Base-by-base conservation (phyloP, 2,797 vertebrate genomes). In the Brachyalestes nurse region DNA sequence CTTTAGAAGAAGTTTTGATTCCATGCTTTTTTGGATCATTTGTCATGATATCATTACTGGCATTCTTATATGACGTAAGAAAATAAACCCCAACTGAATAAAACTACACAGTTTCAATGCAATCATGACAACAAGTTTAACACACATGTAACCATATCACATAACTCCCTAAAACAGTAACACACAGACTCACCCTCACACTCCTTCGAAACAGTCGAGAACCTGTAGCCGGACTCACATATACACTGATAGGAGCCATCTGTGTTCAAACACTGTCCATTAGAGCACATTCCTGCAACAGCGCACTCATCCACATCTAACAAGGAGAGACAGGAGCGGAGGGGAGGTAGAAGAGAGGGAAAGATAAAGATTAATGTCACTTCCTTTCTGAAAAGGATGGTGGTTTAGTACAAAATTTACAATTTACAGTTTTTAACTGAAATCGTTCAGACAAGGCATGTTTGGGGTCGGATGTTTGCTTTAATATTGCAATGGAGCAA, bases 221-320 rank as follows among this genome's bases (percentile, higher is more conserved):
- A 83, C 0, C 92, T 90, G 87, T 97, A 99, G 42, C 98, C 98
- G 4, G 85, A 92, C 34, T 96, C 94, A 53, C 97, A 99, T 55
- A 95, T 80, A 83, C 98, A 99, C 62, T 92, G 81, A 86, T 96
- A 99, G 75, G 95, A 97, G 1, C 97, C 97, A 0, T 94, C 94
- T 0, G 94, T 96, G 92, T 99, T 99, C 0, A 96, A 86, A 88
- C 98, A 99, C n/a, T 94, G 91, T 10, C 96, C 96, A 0, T 96
- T 92, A 12, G 95, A 94, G 47, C 96, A 95, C 0, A 93, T 87
- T 40, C 93, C 93, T 3, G 96, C 93, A n/a, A 85, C 53, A 42
- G 34, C 40, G 89, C 98, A 99, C 88, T 99, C 98, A 49, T 99
- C 95, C 75, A 97, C 90, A 93, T 99, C 98, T 99, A 92, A 7